Evolutionary conservation across 2,797 vertebrate genomes (phyloP), one percentile per base, ranked within the genome.

Genomic region (Manis javanica): DNA sequence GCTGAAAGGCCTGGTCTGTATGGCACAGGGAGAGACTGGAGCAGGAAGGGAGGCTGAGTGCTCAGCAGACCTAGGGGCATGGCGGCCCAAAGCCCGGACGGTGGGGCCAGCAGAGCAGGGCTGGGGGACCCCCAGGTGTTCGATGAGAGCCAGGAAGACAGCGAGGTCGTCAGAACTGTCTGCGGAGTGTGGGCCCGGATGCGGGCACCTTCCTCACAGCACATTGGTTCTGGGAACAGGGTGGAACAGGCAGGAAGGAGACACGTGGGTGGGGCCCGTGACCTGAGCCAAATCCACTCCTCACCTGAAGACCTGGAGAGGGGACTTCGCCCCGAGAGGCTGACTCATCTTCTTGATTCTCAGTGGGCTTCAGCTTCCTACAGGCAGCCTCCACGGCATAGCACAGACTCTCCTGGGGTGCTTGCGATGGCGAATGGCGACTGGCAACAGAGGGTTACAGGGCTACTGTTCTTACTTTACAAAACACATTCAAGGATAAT

Each of bases 11-110:
- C 29, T 24, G 5, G 7, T 16, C 31, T 83, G 42, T 29, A 90
- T 61, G 18, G 31, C 3, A 14, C 5, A 5, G 31, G 13, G 39
- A 59, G 55, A 46, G 24, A 19, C 18, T 10, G 8, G 39, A 74
- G 15, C 7, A 12, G 72, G 42, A 31, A 31, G 14, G 18, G 51
- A 71, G n/a, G 53, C 74, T 0, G 2, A 4, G 16, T 49, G 37
- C 39, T 19, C 3, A 8, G 39, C 37, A 31, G 34, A 13, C 42
- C 19, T 0, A 11, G 3, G 37, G 39, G 1, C 1, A 3, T 15
- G 34, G 29, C n/a, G 42, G 49, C 10, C 21, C n/a, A 12, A n/a
- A 51, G 83, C 42, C 81, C 87, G 2, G 15, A 10, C 1, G 0
- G 49, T 3, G 53, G 69, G n/a, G 29, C 29, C 21, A 24, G 0